Conservation (phyloP, 2,797 vertebrate species). For the Karalla daura region DNA sequence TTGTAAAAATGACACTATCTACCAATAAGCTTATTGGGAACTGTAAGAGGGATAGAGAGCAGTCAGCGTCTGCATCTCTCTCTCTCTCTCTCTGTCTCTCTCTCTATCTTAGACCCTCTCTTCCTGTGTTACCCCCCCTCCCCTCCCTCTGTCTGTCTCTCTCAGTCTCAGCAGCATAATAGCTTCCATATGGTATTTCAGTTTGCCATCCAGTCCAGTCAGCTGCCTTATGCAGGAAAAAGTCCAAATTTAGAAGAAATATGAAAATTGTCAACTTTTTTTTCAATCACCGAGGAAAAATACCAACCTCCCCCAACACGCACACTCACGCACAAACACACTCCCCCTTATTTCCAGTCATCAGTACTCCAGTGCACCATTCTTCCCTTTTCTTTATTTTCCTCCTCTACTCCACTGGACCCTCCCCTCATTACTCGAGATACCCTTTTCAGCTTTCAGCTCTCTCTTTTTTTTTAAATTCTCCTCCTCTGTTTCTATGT, state of each 20-base stretch:
- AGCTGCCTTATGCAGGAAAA: conserved; percentile 42
- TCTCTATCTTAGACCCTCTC: too few relatives aligned
- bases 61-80: too few relatives aligned
- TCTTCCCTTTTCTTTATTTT: background rate
- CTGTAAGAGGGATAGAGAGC: too few relatives aligned
- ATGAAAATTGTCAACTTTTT: conserved; percentile 43
- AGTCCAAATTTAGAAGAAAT: conserved; percentile 72
- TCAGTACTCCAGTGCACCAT: background rate
- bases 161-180: conserved; percentile 16
- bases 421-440: background rate
- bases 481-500: background rate
- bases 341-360: background rate
- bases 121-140: background rate
- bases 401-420: background rate
- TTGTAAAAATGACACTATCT: too few relatives aligned
- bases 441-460: background rate
- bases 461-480: background rate
- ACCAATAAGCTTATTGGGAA: too few relatives aligned
- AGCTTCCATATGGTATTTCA: conserved; percentile 42
- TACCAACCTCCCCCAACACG: background rate
- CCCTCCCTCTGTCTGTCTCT: background rate
- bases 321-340: background rate
- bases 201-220: conserved; percentile 16
- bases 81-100: background rate
- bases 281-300: conserved; percentile 8